These are phyloP conservation scores for Syngnathus scovelli DNA, from an alignment of 2,113 vertebrate genomes.

Conservation along the genomic window DNA sequence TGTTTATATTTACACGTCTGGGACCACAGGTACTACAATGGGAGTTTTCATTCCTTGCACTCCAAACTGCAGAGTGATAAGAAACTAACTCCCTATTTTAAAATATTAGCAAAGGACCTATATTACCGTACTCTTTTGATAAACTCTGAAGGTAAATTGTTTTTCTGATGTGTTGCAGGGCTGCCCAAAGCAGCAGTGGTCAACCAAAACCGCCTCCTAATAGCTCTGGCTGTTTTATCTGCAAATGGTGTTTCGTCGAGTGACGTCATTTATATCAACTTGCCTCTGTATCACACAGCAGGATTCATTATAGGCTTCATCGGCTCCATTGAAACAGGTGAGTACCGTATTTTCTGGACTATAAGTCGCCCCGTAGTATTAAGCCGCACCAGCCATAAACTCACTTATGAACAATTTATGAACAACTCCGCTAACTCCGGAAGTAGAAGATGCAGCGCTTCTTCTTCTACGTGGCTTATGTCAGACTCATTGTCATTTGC, in stretches of 20 bases:
- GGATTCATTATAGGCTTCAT: constrained; percentile 76
- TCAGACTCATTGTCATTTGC: too few relatives aligned
- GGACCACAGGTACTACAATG: constrained; percentile 77
- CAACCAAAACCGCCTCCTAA: constrained; percentile 70
- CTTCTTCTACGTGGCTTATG: too few relatives aligned
- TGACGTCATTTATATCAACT: constrained; percentile 73
- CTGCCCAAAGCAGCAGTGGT: constrained; percentile 82
- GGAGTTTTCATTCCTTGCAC: neutral
- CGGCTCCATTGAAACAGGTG: constrained; percentile 68
- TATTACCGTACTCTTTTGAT: too few relatives aligned
- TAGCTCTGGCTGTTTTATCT: constrained; percentile 44
- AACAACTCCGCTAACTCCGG: too few relatives aligned
- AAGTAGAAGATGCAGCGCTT: too few relatives aligned
- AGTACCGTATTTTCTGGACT: too few relatives aligned
- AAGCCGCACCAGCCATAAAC: too few relatives aligned
- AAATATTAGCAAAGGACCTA: too few relatives aligned
- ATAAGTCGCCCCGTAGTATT: too few relatives aligned
- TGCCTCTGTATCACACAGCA: constrained; percentile 82
- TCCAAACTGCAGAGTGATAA: neutral
- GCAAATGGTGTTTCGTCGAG: constrained; percentile 47
- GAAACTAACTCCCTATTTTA: too few relatives aligned
- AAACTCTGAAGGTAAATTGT: neutral
- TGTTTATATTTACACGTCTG: constrained; percentile 85
- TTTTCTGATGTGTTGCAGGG: constrained; percentile 56
- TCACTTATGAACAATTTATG: too few relatives aligned